Percentiles rank a stretch among this genome's conserved stretches.
phyloP scores from a whole-genome alignment of 2,113 vertebrate species.

The Sturnus vulgaris region DNA sequence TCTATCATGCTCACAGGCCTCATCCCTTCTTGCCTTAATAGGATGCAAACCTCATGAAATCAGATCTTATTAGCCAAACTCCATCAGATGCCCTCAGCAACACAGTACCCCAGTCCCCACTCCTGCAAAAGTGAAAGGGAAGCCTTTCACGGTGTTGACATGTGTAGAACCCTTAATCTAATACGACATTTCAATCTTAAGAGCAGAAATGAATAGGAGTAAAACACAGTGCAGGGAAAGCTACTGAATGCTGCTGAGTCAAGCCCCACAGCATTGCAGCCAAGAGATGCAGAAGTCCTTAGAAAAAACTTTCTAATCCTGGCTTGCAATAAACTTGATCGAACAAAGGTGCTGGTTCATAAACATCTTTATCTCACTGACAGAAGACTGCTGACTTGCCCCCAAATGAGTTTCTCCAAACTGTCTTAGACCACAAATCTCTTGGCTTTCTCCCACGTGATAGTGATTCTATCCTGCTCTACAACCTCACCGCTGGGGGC shows the following conservation, averaged over 20 bases:
- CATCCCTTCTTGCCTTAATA: constrained; percentile 51
- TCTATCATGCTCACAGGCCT: constrained; percentile 54
- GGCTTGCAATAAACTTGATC: neutral
- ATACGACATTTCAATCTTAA: constrained; percentile 49
- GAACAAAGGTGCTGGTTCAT: neutral
- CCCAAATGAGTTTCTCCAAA: neutral
- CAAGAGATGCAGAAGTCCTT: neutral
- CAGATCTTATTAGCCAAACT: constrained; percentile 71
- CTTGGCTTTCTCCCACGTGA: neutral
- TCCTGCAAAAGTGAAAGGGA: neutral
- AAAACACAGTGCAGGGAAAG: neutral
- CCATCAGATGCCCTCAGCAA: constrained; percentile 36
- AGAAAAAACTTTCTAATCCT: neutral
- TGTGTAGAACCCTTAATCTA: constrained; percentile 65
- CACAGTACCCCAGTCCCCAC: neutral
- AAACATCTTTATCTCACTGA: neutral
- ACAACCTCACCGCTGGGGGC: neutral
- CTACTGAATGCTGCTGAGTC: constrained; percentile 24
- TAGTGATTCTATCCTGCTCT: neutral
- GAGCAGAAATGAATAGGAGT: neutral
- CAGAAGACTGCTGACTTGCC: neutral
- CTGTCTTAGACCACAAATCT: neutral
- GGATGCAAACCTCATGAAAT: constrained; percentile 70
- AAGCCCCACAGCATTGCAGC: neutral
- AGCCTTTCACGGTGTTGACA: constrained; percentile 55